Evolutionary conservation across 2,113 vertebrate species (phyloP).

Genomic region (Garra rufa): DNA sequence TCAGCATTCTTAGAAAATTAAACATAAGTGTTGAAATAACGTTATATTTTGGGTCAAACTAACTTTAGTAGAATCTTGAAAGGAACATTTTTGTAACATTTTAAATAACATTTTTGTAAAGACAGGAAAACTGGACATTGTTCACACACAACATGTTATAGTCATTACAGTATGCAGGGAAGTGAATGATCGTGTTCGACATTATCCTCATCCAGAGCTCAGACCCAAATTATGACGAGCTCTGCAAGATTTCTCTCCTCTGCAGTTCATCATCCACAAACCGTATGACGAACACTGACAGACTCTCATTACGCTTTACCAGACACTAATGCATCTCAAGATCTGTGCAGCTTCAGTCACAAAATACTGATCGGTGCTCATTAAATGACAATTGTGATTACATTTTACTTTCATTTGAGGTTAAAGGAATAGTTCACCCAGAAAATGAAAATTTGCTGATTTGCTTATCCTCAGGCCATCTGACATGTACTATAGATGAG

Average conservation of each 20-base stretch:
- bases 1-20: too few relatives aligned
- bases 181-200: neutral
- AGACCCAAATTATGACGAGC: neutral
- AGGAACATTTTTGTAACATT: too few relatives aligned
- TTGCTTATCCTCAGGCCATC: too few relatives aligned
- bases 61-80: too few relatives aligned
- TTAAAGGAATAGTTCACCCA: neutral
- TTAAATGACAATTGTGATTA: too few relatives aligned
- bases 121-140: too few relatives aligned
- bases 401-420: neutral
- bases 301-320: neutral
- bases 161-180: neutral
- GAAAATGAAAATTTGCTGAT: too few relatives aligned
- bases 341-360: neutral
- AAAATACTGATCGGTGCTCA: neutral
- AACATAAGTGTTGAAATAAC: too few relatives aligned
- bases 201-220: conserved; percentile 7
- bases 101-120: too few relatives aligned
- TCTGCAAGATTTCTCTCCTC: neutral
- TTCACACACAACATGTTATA: too few relatives aligned
- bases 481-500: too few relatives aligned
- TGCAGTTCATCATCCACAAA: neutral
- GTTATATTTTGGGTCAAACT: too few relatives aligned
- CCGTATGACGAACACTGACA: neutral
- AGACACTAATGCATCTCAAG: neutral